Conservation (phyloP, 2,888 invertebrate species). For the Deladenus siricidicola region DNA sequence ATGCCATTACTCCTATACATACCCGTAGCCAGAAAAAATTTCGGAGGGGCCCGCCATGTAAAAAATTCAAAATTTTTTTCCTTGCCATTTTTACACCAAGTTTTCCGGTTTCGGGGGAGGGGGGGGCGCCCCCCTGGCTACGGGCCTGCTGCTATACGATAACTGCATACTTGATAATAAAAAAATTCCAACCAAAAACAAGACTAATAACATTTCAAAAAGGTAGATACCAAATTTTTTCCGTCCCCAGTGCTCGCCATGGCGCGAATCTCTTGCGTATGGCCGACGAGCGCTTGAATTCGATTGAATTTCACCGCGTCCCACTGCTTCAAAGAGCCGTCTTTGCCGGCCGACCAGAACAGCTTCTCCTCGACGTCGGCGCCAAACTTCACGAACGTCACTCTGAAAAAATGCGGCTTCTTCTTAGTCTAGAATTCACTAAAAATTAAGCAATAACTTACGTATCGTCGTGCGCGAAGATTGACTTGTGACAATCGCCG, state of each 20-base stretch:
- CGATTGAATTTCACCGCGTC: conserved; percentile 84
- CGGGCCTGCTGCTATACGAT: no score
- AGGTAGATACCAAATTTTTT: conserved; percentile 38
- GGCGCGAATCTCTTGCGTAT: conserved; percentile 42
- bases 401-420: conserved; percentile 59
- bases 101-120: no score
- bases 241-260: conserved; percentile 36
- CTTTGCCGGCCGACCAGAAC: conserved; percentile 85
- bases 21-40: no score
- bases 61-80: no score
- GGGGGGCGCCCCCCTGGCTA: no score
- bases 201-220: no score
- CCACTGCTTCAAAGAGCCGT: conserved; percentile 77
- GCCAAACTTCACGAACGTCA: conserved; percentile 79
- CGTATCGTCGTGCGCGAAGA: conserved; percentile 87
- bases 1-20: no score
- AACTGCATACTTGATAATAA: no score
- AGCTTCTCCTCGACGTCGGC: conserved; percentile 73
- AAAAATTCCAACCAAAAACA: no score
- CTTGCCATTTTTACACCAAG: no score
- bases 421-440: not conserved
- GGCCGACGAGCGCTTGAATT: conserved; percentile 72
- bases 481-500: conserved; percentile 89
- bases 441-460: conserved; percentile 30
- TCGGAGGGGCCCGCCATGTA: no score